These are phyloP conservation scores for Illadopsis cleaveri DNA, from an alignment of 2,113 vertebrate genomes.

Conservation along the genomic window DNA sequence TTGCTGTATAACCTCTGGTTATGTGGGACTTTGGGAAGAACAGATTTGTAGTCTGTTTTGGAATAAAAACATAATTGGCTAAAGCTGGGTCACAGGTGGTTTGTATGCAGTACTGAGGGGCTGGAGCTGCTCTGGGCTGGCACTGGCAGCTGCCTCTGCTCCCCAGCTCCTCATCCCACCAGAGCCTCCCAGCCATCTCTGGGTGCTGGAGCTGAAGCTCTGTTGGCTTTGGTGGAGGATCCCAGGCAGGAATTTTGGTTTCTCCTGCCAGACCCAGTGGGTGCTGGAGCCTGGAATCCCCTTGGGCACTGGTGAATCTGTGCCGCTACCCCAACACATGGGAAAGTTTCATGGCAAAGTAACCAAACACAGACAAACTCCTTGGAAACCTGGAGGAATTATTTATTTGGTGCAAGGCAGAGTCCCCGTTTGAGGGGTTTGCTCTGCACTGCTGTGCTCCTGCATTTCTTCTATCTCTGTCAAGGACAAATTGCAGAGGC, in stretches of 20 bases:
- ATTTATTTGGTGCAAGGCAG: slow-evolving; percentile 36
- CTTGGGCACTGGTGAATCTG: neutral
- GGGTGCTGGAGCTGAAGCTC: neutral
- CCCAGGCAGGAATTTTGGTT: neutral
- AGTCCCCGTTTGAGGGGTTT: rapidly evolving
- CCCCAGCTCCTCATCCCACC: neutral
- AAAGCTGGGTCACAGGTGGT: neutral
- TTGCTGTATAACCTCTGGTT: neutral
- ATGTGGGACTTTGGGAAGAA: neutral
- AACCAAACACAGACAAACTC: neutral
- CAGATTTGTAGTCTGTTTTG: neutral
- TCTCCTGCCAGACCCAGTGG: neutral
- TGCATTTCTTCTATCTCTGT: neutral
- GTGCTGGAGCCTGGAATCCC: neutral
- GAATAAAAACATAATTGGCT: neutral
- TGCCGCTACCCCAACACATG: rapidly evolving
- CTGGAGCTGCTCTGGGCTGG: neutral
- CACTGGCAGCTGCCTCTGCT: neutral
- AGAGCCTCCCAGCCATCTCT: neutral
- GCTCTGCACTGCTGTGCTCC: neutral
- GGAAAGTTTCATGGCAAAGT: neutral
- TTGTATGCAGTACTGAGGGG: rapidly evolving
- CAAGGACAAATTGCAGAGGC: neutral
- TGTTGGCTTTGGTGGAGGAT: neutral
- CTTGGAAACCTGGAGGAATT: neutral